Evolutionary conservation across 2,113 vertebrate genomes (phyloP).

Genomic region (Riparia riparia): DNA sequence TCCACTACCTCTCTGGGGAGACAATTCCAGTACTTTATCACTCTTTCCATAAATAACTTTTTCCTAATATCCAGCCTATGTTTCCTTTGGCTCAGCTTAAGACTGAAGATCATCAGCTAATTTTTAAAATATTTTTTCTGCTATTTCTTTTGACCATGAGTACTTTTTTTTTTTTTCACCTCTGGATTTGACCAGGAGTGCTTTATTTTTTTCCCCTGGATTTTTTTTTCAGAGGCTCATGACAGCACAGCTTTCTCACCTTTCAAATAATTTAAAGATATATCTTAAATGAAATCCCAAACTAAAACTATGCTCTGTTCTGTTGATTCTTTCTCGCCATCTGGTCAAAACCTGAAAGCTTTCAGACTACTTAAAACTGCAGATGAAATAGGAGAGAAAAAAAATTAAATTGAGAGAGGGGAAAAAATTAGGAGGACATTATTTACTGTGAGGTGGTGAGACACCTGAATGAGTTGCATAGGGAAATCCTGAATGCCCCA

Average conservation of each 20-base stretch:
- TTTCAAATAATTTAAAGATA: background rate
- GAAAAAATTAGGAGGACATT: background rate
- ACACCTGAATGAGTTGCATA: accelerated
- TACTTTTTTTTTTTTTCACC: background rate
- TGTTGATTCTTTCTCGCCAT: background rate
- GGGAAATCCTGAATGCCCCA: background rate
- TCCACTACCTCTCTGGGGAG: background rate
- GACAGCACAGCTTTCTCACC: background rate
- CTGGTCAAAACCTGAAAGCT: background rate
- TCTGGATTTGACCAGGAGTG: background rate
- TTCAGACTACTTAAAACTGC: background rate
- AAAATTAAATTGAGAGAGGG: background rate
- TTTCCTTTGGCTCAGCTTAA: background rate
- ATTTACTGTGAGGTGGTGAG: background rate
- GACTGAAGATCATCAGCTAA: background rate
- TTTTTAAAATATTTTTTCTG: background rate
- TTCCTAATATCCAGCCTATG: background rate
- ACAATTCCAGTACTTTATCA: background rate
- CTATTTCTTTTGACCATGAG: background rate
- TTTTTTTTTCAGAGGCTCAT: background rate
- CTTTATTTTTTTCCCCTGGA: background rate
- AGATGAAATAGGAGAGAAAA: background rate
- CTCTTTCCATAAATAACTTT: background rate
- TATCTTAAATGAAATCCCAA: background rate
- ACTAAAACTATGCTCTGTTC: background rate